Base-by-base conservation (phyloP, 2,113 vertebrate genomes). In the Pseudolaguvia tuberculata region DNA sequence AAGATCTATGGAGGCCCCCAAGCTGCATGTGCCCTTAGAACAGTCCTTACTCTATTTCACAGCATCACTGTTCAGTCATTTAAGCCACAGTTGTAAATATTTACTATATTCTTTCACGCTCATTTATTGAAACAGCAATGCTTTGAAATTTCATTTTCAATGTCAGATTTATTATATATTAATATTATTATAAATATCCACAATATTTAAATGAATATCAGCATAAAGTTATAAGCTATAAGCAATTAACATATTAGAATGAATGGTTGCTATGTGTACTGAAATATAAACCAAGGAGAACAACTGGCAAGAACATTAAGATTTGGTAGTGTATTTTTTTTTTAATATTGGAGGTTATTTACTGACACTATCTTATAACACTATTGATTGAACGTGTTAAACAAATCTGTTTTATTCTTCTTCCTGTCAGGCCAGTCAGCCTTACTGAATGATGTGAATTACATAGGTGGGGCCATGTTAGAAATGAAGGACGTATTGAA, bases 381-480 rank as follows among this genome's bases (percentile, higher is more conserved):
- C 14, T 48, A 4, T 23, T 47, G 61, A 65, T 25, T 25, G 42
- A 66, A 48, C 12, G 63, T 50, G 63, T 67, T 66, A 67, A 67
- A 27, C 45, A 50, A 67, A 67, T 50, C 45, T 67, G 23, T 23
- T 67, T 48, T 25, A 66, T 48, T 42, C 21, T 48, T 25, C 42
- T 66, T 20, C 25, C 62, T 66, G 67, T 31, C 67, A 53, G 67
- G 29, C n/a, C 50, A 35, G 50, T 53, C 18, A 53, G 4, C 12
- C 29, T 20, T 70, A 53, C 18, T 35, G 67, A 70, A 6, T 53
- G 29, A 70, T 57, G 52, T 70, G 21, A 31, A 56, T 56, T 56
- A 45, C n/a, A 56, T n/a, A 18, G 35, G 35, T 48, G 42, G 21
- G 42, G 62, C 42, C 8, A 29, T 48, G 21, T 27, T 18, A 20